Conservation (phyloP, 1,140 invertebrate genomes). For the Campoletis sonorensis region DNA sequence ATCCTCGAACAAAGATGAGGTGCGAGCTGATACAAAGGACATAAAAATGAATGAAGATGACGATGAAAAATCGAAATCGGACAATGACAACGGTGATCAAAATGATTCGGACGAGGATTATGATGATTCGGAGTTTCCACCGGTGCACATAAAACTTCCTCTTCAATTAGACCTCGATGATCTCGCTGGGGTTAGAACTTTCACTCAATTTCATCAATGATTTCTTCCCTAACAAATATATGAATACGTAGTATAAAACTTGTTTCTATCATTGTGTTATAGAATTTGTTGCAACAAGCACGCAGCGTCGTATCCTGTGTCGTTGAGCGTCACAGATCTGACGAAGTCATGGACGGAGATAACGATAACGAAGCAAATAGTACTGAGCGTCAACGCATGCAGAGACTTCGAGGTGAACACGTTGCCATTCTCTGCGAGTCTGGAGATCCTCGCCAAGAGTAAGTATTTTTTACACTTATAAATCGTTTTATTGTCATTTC, state of each 20-base stretch:
- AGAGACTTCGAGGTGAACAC: conserved; percentile 87
- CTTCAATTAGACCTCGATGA: conserved; percentile 89
- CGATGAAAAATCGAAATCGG: conserved; percentile 65
- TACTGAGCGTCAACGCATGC: conserved; percentile 84
- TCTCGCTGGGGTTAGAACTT: conserved; percentile 80
- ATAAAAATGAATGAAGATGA: conserved; percentile 64
- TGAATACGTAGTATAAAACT: neutral
- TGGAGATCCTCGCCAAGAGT: conserved; percentile 81
- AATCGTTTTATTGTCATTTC: too few relatives aligned
- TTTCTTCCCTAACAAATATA: neutral
- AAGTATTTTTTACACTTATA: conserved; percentile 50
- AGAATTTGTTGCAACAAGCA: conserved; percentile 71
- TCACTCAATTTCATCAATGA: conserved; percentile 41
- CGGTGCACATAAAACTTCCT: conserved; percentile 85
- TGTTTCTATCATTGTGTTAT: conserved; percentile 12
- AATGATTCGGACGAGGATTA: conserved; percentile 79
- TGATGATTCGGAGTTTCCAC: conserved; percentile 78
- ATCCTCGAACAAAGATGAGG: conserved; percentile 64
- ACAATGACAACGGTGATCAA: conserved; percentile 71
- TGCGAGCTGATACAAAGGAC: conserved; percentile 73
- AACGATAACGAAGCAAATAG: conserved; percentile 74
- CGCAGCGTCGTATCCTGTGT: conserved; percentile 89
- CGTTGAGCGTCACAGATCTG: conserved; percentile 88
- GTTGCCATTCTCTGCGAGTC: conserved; percentile 92
- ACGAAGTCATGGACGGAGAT: conserved; percentile 86